A percentile compares a stretch with the other conserved stretches of the same genome.
These are phyloP conservation scores for Silvanus unidentatus DNA, from an alignment of 2,888 invertebrate genomes.

Conservation along the genomic window DNA sequence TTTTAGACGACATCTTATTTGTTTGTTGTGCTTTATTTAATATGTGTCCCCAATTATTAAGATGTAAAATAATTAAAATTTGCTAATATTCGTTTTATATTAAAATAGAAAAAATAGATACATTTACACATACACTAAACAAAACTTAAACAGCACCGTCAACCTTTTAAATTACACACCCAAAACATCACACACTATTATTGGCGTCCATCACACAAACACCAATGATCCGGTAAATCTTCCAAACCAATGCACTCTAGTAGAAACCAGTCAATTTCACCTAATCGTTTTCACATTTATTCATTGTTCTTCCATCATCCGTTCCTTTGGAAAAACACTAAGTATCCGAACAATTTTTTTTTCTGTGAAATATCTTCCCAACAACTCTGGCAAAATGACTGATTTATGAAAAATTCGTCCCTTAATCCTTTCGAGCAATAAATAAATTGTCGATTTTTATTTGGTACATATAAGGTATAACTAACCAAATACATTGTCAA, in stretches of 20 bases:
- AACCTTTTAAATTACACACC: no score
- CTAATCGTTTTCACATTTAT: background rate
- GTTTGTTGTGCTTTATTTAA: constrained; percentile 17
- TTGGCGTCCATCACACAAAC: no score
- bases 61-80: constrained; percentile 2
- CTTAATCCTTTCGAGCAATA: no score
- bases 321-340: background rate
- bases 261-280: background rate
- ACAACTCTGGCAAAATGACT: background rate
- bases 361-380: background rate
- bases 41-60: constrained; percentile 11
- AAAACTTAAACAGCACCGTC: background rate
- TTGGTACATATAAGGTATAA: no score
- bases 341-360: background rate
- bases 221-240: background rate
- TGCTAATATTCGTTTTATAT: no score
- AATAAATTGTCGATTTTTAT: no score
- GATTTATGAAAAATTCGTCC: no score
- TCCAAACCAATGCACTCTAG: background rate
- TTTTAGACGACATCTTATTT: constrained; percentile 14
- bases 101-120: no score
- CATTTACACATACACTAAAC: no score
- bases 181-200: background rate
- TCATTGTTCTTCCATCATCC: background rate
- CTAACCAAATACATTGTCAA: no score